Evolutionary conservation across 2,113 vertebrate species (phyloP), one percentile per base, ranked within the genome.

Genomic region (Notarius quadriscutis): DNA sequence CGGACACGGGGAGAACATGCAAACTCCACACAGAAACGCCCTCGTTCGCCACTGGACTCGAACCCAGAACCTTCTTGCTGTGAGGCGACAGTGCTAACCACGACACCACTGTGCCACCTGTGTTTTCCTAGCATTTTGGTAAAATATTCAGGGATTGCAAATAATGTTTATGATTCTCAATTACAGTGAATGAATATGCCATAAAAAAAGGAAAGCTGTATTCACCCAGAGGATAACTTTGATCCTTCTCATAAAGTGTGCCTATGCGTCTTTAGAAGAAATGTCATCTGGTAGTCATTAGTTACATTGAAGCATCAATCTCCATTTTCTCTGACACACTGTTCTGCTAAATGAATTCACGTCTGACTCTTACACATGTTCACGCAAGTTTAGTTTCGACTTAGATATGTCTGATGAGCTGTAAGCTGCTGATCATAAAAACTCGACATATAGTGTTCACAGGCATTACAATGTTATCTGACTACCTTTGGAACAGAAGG

Each of bases 201-300:
- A 62, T 81, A 3, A 62, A 1, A 30, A 65, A 41, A 30, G 30
- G 27, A 12, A 62, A 7, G 57, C 79, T 62, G 79, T 25, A 48
- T 81, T 81, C 79, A 41, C 79, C 79, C 25, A 25, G 79, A 62
- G 57, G 9, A 25, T 10, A 81, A 81, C 79, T 81, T 81, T 80
- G 78, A 84, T 71, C 27, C 63, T 51, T 53, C 65, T 71, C 6
- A 27, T 84, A 50, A 55, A 69, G 50, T 84, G 82, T 30, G 50
- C 57, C 63, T 69, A 55, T 62, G 69, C 55, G 30, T 75, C 53
- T 75, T 60, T 75, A 75, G 71, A 50, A 72, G 30, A 84, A 72
- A 85, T 63, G 69, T 85, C 84, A 77, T 77, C 84, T 85, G 65
- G 20, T 72, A 85, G 72, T 62, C 57, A n/a, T 77, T 85, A 77